Evolutionary conservation across 1,140 invertebrate genomes (phyloP).

Genomic region (Thereuonema tuberculata): DNA sequence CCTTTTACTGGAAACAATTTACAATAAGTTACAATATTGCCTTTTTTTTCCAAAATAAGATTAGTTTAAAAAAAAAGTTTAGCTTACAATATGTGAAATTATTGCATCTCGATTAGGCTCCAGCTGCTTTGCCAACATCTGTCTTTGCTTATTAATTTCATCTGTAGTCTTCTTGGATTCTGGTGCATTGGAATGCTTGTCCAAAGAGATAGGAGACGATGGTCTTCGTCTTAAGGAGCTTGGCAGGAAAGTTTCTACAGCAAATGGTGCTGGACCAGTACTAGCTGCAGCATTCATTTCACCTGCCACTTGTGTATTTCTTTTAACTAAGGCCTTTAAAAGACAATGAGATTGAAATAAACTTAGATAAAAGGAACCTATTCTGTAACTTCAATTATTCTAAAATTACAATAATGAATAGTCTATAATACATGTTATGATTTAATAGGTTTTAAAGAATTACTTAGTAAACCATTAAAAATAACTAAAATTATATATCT

Average conservation of each 20-base stretch:
- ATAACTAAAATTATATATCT: too few relatives aligned
- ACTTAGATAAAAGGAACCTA: too few relatives aligned
- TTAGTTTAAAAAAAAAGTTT: too few relatives aligned
- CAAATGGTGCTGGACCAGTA: constrained; percentile 27
- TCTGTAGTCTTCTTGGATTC: constrained; percentile 28
- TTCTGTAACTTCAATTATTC: too few relatives aligned
- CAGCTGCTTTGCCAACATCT: constrained; percentile 41
- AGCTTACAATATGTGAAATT: not conserved
- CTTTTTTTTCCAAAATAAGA: too few relatives aligned
- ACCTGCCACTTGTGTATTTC: constrained; percentile 41
- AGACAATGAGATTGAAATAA: not conserved
- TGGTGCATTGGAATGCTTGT: constrained; percentile 19
- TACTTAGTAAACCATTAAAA: too few relatives aligned
- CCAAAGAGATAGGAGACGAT: constrained; percentile 44
- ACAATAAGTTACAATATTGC: too few relatives aligned
- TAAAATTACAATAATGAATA: too few relatives aligned
- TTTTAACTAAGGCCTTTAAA: constrained; percentile 50
- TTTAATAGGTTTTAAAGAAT: too few relatives aligned
- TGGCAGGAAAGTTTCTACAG: constrained; percentile 32
- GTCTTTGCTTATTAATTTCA: constrained; percentile 39
- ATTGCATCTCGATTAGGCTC: constrained; percentile 20
- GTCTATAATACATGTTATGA: too few relatives aligned
- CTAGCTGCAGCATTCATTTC: constrained; percentile 18
- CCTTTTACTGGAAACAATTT: too few relatives aligned
- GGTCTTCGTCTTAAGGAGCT: constrained; percentile 48